Percentiles rank a stretch among this genome's conserved stretches.
Evolutionary conservation across 2,888 invertebrate genomes (phyloP).

Genomic region (Lamellibrachia columna): DNA sequence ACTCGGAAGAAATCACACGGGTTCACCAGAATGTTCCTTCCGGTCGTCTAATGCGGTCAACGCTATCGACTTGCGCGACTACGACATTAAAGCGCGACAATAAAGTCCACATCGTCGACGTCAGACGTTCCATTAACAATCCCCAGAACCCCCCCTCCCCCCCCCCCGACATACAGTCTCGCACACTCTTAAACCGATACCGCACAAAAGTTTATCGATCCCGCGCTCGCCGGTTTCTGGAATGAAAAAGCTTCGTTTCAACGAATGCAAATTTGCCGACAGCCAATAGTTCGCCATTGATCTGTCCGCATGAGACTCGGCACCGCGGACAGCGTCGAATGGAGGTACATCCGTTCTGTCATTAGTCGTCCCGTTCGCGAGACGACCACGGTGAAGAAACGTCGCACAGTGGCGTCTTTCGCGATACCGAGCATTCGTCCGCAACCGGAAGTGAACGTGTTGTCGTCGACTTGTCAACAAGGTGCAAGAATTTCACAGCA

Average conservation of each 20-base stretch:
- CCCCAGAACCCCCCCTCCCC: not conserved
- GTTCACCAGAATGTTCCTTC: not conserved
- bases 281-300: not conserved
- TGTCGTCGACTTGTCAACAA: not conserved
- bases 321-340: not conserved
- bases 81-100: no score
- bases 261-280: not conserved
- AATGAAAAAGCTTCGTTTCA: not conserved
- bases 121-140: not conserved
- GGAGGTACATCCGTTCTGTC: not conserved
- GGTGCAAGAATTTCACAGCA: not conserved
- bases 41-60: not conserved
- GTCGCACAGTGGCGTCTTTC: not conserved
- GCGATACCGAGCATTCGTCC: not conserved
- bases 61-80: not conserved
- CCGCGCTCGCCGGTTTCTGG: not conserved
- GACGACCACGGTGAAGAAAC: not conserved
- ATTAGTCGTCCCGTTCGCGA: not conserved
- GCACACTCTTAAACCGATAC: not conserved
- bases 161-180: not conserved
- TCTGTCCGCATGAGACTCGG: not conserved
- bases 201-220: not conserved
- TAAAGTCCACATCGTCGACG: not conserved
- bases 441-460: not conserved
- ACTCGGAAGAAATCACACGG: not conserved